Evolutionary conservation across 53 echinoderm and acorn worm genomes (phyloP).

Genomic region (Echinometra lucunter): DNA sequence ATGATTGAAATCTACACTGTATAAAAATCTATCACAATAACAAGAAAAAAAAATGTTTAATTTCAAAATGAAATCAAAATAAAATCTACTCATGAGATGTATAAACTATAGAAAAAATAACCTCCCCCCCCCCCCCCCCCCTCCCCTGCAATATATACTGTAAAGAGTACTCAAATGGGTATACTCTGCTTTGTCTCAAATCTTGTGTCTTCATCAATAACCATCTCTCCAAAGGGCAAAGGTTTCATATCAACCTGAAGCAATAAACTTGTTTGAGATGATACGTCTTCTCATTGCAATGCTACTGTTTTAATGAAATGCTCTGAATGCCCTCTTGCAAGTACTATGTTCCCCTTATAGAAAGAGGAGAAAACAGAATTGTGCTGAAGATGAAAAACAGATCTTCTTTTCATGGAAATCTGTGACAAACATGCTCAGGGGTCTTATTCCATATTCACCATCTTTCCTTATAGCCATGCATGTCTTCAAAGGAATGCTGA

Average conservation of each 20-base stretch:
- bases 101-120: too few relatives aligned
- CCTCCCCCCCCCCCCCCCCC: too few relatives aligned
- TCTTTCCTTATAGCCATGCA: not conserved
- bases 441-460: not conserved
- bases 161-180: too few relatives aligned
- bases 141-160: too few relatives aligned
- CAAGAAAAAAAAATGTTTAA: too few relatives aligned
- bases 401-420: conserved; percentile 32
- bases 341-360: not conserved
- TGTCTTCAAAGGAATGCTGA: not conserved
- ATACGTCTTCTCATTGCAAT: not conserved
- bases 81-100: too few relatives aligned
- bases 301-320: not conserved
- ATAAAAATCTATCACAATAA: too few relatives aligned
- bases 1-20: too few relatives aligned
- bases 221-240: conserved; percentile 3
- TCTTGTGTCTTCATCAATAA: conserved; percentile 2
- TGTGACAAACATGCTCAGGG: not conserved
- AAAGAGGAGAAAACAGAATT: not conserved
- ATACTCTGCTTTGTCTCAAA: not conserved
- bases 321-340: conserved; percentile 15
- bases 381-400: conserved; percentile 35
- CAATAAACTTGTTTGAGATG: conserved; percentile 1
- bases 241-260: conserved; percentile 12
- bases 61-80: too few relatives aligned